A percentile compares a stretch with the other conserved stretches of the same genome.
Conservation (phyloP, 1,140 invertebrate species). For the Camponotus pennsylvanicus region DNA sequence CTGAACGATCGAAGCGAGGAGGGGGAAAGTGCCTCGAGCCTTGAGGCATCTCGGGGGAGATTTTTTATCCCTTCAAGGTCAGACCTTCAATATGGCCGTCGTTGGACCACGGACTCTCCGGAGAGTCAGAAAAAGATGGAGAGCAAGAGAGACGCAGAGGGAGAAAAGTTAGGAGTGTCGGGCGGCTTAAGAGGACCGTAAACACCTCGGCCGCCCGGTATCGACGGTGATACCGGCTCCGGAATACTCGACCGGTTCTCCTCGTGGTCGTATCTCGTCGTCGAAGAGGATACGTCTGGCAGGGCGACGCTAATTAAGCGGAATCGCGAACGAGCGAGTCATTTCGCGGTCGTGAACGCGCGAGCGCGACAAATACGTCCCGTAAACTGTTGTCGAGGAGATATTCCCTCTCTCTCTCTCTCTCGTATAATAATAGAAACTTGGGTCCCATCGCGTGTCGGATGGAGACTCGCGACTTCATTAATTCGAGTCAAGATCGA, state of each 20-base stretch:
- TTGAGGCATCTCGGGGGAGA: constrained; percentile 79
- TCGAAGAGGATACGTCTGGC: constrained; percentile 27
- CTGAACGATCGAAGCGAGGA: constrained; percentile 57
- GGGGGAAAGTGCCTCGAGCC: constrained; percentile 67
- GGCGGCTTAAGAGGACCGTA: constrained; percentile 78
- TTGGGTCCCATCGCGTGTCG: neutral
- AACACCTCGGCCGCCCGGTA: constrained; percentile 74
- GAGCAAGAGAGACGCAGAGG: constrained; percentile 59
- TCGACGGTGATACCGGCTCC: constrained; percentile 74
- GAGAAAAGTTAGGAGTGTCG: constrained; percentile 68
- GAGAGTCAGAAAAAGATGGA: constrained; percentile 63
- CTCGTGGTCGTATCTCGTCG: constrained; percentile 15
- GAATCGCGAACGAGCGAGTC: constrained; percentile 39
- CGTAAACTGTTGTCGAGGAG: neutral
- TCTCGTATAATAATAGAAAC: constrained; percentile 52
- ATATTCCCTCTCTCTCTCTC: neutral
- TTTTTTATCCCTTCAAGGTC: constrained; percentile 85
- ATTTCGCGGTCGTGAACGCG: constrained; percentile 30
- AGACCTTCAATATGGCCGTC: constrained; percentile 83
- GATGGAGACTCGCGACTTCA: neutral
- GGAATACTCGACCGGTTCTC: constrained; percentile 65
- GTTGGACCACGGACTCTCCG: constrained; percentile 78
- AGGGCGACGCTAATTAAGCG: constrained; percentile 51
- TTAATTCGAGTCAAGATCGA: constrained; percentile 10
- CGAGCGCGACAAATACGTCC: constrained; percentile 32